Base-by-base conservation (phyloP, 1,140 invertebrate genomes). In the Drosophila fuyamai region DNA sequence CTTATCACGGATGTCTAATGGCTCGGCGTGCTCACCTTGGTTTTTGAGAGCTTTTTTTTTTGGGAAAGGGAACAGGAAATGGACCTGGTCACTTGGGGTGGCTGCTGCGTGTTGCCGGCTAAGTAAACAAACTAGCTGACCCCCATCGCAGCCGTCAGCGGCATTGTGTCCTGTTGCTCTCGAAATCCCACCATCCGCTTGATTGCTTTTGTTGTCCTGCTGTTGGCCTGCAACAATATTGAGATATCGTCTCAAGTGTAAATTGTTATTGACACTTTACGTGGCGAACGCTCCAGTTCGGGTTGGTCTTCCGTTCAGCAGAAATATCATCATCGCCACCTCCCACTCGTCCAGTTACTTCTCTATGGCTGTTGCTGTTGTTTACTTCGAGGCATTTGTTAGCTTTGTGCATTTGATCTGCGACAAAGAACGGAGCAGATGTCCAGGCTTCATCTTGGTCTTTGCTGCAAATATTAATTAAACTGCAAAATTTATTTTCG, bases 221-320 rank as follows among this genome's bases (percentile, higher is more conserved):
- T 81, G 71, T 72, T 79, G 83, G 71, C 70, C 58, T 88, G 60
- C 84, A 77, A 86, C 83, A 89, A 79, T 86, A 86, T 86, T 86
- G 83, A 86, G 82, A 86, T 86, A 83, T 86, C 84, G 84, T 86
- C 83, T 86, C 83, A 86, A 86, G 82, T 86, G 82, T 86, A 86
- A 86, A 86, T 86, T 86, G 82, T 86, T 86, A 86, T 86, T 88
- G 82, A 86, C 82, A 86, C 79, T 85, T 65, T 86, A 79, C 83
- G 79, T 82, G 78, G 77, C 72, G 72, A 23, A 23, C 23, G 23
- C 23, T 23, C 23, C 23, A 23, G 23, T 23, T 23, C 23, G 23
- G 23, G 23, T 4, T 29, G 14, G 47, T n/a, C 12, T 8, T 38
- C 35, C 16, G 55, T 57, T 43, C 78, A 51, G 47, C 72, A 76